Conservation (phyloP, 1,140 invertebrate species). For the Diprion similis region DNA sequence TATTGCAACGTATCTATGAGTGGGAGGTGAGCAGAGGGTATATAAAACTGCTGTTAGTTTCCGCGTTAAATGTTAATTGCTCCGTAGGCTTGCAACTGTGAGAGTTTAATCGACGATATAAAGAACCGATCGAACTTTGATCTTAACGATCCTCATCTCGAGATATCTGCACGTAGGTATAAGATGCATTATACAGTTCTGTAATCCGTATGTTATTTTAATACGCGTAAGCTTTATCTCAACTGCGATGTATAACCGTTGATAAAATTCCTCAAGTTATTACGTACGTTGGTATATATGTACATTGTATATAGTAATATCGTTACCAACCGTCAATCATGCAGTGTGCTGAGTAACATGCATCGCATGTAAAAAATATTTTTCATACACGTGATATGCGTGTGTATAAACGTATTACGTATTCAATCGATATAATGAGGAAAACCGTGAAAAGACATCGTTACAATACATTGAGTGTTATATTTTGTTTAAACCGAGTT, state of each 20-base stretch:
- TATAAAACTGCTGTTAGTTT: too few species aligned
- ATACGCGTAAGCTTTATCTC: neutral
- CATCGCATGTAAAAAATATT: neutral
- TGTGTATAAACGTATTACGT: too few species aligned
- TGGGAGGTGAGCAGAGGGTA: too few species aligned
- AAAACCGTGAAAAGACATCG: constrained; percentile 16
- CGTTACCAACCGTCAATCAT: neutral
- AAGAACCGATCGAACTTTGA: constrained; percentile 1
- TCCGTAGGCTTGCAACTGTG: neutral
- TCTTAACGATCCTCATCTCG: neutral
- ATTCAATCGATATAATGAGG: neutral
- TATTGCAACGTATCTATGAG: too few species aligned
- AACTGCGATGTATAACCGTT: too few species aligned
- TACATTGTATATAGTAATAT: neutral
- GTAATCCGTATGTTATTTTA: neutral
- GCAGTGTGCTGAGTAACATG: neutral
- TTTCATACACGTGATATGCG: too few species aligned
- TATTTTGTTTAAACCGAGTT: too few species aligned
- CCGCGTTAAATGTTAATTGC: neutral
- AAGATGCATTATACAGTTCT: too few species aligned
- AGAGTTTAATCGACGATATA: neutral
- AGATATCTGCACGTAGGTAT: too few species aligned
- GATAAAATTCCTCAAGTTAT: too few species aligned
- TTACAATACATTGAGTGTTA: constrained; percentile 20
- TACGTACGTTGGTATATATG: neutral